phyloP scores from a whole-genome alignment of 1,140 invertebrate species.

The Dermatophagoides farinae region DNA sequence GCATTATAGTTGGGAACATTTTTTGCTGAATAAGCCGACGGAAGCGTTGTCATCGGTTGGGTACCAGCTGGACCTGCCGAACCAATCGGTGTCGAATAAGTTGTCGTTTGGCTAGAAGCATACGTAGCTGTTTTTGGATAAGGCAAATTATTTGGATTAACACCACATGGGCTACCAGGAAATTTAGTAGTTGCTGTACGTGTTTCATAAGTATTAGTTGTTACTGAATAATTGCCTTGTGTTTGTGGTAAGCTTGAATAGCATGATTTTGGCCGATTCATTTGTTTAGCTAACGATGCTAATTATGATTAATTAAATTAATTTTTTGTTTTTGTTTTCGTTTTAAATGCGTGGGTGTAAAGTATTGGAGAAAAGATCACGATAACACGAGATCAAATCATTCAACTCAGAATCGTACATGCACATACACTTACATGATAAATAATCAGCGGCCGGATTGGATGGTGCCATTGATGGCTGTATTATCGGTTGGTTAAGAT shows the following conservation, averaged over 20 bases:
- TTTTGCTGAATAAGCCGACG: neutral
- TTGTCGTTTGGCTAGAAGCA: constrained; percentile 8
- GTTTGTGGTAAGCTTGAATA: neutral
- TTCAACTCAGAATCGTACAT: neutral
- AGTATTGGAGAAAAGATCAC: no score
- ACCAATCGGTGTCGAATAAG: neutral
- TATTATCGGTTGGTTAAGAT: neutral
- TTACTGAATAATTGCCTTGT: neutral
- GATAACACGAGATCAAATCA: no score
- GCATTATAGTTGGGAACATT: neutral
- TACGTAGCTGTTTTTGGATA: constrained; percentile 8
- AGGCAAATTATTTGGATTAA: neutral
- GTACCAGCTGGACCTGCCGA: constrained; percentile 8
- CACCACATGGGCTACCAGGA: neutral
- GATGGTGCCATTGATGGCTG: neutral
- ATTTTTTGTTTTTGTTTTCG: neutral
- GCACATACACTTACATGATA: neutral
- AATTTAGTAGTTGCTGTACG: no score
- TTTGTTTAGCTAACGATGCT: neutral
- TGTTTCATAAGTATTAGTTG: neutral
- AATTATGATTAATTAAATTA: neutral
- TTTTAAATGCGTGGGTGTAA: neutral
- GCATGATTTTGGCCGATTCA: constrained; percentile 1
- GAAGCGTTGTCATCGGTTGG: constrained; percentile 7
- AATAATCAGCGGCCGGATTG: neutral